Conservation (phyloP, 2,113 vertebrate species). For the Platanista minor region DNA sequence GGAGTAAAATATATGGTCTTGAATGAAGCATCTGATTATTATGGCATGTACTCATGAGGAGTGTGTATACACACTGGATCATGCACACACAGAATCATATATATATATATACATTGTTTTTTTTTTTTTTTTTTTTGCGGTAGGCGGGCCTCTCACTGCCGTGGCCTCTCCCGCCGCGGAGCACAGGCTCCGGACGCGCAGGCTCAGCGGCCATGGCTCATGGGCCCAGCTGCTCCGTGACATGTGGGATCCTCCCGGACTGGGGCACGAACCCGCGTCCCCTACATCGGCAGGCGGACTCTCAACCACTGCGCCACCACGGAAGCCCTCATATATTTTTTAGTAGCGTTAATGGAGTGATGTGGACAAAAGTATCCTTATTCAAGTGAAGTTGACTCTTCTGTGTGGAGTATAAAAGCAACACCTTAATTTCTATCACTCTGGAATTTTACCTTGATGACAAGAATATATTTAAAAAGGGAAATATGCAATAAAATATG, state of each 20-base stretch:
- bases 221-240: no score
- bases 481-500: neutral
- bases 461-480: slow-evolving; percentile 5
- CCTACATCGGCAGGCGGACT: no score
- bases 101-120: neutral
- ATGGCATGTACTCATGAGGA: neutral
- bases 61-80: neutral
- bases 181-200: no score
- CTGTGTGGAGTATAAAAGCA: neutral
- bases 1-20: neutral
- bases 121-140: no score
- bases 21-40: neutral
- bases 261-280: no score
- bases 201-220: no score
- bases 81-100: neutral
- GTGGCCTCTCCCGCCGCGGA: no score
- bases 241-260: no score
- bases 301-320: no score
- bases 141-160: no score
- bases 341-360: neutral
- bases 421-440: neutral
- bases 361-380: neutral
- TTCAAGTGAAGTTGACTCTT: neutral
- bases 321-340: neutral
- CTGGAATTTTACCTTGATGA: neutral